A percentile compares a stretch with the other conserved stretches of the same genome.
These are phyloP conservation scores for Tachuris rubrigastra DNA, from an alignment of 2,113 vertebrate species.

Conservation along the genomic window DNA sequence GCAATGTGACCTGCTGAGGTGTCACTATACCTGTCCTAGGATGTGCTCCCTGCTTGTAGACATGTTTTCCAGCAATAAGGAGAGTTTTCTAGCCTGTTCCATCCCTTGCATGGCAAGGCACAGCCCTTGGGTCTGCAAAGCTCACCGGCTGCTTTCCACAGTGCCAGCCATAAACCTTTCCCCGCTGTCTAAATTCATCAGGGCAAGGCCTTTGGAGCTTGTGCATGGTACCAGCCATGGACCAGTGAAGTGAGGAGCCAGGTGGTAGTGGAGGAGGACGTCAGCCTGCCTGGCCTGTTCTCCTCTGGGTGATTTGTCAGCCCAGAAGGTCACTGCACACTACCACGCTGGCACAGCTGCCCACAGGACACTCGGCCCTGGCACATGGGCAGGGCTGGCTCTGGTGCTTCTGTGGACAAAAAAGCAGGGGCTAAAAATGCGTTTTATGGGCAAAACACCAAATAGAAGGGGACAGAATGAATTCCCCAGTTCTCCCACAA, in stretches of 20 bases:
- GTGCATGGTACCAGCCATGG: background rate
- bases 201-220: background rate
- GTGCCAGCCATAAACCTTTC: background rate
- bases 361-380: rapidly evolving
- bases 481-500: background rate
- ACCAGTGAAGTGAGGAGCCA: rapidly evolving
- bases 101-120: background rate
- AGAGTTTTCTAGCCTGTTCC: background rate
- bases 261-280: background rate
- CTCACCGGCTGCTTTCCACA: background rate
- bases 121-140: background rate
- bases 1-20: background rate
- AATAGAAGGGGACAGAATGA: background rate
- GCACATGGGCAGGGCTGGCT: background rate
- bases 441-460: background rate
- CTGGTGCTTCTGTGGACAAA: background rate
- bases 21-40: background rate
- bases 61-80: background rate
- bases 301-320: background rate
- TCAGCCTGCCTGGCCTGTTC: background rate
- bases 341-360: rapidly evolving
- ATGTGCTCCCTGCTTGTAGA: background rate
- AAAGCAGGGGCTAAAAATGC: background rate
- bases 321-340: background rate
- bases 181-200: background rate